Evolutionary conservation across 2,113 vertebrate genomes (phyloP).

Genomic region (Pyrgilauda ruficollis): DNA sequence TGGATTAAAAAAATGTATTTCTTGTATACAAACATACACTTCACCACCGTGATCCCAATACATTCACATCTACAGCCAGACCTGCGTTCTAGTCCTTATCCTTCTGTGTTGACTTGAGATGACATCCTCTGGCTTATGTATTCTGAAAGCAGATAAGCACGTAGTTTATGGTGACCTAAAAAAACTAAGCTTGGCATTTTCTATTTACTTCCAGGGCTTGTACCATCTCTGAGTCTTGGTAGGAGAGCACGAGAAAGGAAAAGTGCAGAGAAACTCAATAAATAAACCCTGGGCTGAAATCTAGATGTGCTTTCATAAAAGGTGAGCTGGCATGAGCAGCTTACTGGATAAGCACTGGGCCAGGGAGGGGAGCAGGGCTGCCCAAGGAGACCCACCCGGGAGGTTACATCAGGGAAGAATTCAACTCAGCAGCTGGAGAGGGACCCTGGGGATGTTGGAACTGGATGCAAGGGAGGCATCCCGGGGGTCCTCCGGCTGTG

Average conservation of each 20-base stretch:
- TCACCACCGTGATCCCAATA: background rate
- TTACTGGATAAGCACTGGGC: background rate
- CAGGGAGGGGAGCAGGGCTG: background rate
- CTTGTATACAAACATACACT: background rate
- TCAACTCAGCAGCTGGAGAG: background rate
- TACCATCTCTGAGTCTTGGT: background rate
- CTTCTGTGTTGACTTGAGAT: slow-evolving; percentile 6
- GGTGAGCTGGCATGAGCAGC: background rate
- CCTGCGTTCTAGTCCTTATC: background rate
- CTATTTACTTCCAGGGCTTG: slow-evolving; percentile 2
- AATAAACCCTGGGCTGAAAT: background rate
- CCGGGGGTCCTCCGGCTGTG: rapidly evolving
- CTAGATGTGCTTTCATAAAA: background rate
- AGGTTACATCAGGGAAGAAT: background rate
- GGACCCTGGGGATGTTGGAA: background rate
- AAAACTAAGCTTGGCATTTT: background rate
- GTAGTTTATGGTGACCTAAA: slow-evolving; percentile 39
- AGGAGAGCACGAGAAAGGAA: slow-evolving; percentile 7
- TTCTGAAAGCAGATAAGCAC: slow-evolving; percentile 8
- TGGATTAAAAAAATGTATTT: background rate
- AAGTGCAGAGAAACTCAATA: background rate
- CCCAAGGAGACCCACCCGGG: background rate
- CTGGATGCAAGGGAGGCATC: background rate
- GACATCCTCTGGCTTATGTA: slow-evolving; percentile 12
- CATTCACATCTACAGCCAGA: background rate